Conservation (phyloP, 2,888 invertebrate species). For the Pristionchus exspectatus region DNA sequence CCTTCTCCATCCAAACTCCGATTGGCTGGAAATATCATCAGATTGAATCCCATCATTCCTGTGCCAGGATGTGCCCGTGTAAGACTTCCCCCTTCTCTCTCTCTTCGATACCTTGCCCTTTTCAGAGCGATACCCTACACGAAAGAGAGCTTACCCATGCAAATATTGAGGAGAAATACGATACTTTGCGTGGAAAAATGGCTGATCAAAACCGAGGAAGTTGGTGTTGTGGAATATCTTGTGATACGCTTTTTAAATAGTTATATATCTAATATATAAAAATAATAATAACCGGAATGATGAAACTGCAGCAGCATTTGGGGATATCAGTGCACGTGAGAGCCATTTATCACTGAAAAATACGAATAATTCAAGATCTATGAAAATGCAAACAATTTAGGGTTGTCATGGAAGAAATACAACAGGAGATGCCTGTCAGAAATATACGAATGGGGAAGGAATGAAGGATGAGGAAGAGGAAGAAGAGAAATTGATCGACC, state of each 20-base stretch:
- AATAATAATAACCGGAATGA: constrained; percentile 66
- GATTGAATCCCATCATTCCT: not conserved
- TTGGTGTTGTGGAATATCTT: not conserved
- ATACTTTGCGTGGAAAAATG: not conserved
- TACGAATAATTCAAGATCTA: not conserved
- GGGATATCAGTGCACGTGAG: constrained; percentile 68
- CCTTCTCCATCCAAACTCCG: constrained; percentile 71
- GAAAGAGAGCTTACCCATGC: constrained; percentile 18
- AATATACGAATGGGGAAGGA: not conserved
- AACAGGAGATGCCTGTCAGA: no score
- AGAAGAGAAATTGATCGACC: constrained; percentile 50
- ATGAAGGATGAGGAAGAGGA: constrained; percentile 48
- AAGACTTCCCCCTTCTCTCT: not conserved
- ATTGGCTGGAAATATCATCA: constrained; percentile 62
- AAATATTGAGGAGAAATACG: constrained; percentile 13
- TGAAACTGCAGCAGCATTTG: constrained; percentile 66
- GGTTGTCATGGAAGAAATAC: not conserved
- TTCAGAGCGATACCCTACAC: constrained; percentile 21
- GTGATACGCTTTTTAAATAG: not conserved
- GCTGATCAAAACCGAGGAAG: not conserved
- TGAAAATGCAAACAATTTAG: not conserved
- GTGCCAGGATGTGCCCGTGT: not conserved
- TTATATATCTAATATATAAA: not conserved
- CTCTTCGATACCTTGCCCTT: constrained; percentile 28
- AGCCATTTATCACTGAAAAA: constrained; percentile 58